These are phyloP conservation scores for Ia io DNA, from an alignment of 2,113 vertebrate genomes.

Conservation along the genomic window DNA sequence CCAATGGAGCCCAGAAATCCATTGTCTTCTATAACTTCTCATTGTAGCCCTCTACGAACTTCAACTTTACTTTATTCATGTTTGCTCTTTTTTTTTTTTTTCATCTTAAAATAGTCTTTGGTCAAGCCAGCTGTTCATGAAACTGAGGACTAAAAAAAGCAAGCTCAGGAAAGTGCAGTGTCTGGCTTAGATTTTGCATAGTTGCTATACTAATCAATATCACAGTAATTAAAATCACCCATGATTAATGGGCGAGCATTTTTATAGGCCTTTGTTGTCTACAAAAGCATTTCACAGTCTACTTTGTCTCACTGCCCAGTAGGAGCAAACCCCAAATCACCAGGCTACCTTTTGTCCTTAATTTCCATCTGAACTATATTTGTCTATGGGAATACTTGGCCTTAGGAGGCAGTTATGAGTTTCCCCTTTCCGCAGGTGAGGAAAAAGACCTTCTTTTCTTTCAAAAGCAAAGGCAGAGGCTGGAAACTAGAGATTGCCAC, in stretches of 20 bases:
- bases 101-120: conserved; percentile 65
- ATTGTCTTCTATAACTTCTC: conserved; percentile 8
- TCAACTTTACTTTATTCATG: conserved; percentile 59
- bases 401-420: background rate
- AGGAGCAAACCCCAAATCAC: conserved; percentile 45
- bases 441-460: background rate
- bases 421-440: background rate
- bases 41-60: conserved; percentile 25
- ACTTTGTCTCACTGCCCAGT: conserved; percentile 47
- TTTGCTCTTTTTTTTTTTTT: conserved; percentile 67
- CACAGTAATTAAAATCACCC: conserved; percentile 68
- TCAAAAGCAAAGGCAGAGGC: conserved; percentile 5
- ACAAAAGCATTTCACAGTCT: conserved; percentile 57
- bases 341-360: conserved; percentile 52
- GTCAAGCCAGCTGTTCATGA: conserved; percentile 58
- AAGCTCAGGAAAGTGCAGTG: conserved; percentile 62
- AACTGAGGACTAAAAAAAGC: conserved; percentile 4
- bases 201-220: conserved; percentile 72
- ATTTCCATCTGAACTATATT: conserved; percentile 40
- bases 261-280: conserved; percentile 46
- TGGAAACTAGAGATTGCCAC: background rate
- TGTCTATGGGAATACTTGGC: background rate
- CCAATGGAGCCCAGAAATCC: background rate
- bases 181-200: conserved; percentile 56
- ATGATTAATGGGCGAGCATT: conserved; percentile 72